phyloP scores from a whole-genome alignment of 2,113 vertebrate genomes.

The Pomatorhinus ruficollis region DNA sequence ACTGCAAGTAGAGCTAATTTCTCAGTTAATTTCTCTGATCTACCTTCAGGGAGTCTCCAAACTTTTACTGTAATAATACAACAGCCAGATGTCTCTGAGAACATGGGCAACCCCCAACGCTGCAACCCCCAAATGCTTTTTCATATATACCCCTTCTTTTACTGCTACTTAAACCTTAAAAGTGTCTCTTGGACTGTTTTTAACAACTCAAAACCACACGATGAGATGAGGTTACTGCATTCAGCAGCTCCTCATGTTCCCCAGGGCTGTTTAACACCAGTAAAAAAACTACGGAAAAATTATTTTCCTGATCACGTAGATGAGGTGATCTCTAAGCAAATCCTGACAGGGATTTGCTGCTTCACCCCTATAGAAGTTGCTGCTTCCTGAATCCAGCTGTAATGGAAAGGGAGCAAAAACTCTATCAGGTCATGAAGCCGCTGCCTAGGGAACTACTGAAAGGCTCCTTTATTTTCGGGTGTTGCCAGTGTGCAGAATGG shows the following conservation, averaged over 20 bases:
- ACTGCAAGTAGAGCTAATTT: background rate
- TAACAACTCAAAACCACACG: background rate
- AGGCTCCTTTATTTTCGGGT: background rate
- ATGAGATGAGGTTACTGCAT: fast-evolving
- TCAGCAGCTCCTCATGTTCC: fast-evolving
- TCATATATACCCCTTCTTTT: background rate
- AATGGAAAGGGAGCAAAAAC: background rate
- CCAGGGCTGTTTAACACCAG: background rate
- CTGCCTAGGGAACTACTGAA: background rate
- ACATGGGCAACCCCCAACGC: fast-evolving
- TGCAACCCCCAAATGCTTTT: background rate
- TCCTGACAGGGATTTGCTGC: background rate
- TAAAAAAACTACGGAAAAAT: background rate
- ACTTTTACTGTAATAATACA: background rate
- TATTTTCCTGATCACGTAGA: fast-evolving
- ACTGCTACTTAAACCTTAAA: background rate
- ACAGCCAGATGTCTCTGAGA: fast-evolving
- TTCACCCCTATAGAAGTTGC: background rate
- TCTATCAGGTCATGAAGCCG: fast-evolving
- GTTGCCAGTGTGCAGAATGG: background rate
- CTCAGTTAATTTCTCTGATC: background rate
- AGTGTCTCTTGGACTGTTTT: background rate
- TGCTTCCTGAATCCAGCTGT: background rate
- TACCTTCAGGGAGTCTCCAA: background rate
- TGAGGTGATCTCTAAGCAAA: background rate